Conservation (phyloP, 2,113 vertebrate genomes). For the Ammospiza nelsoni region DNA sequence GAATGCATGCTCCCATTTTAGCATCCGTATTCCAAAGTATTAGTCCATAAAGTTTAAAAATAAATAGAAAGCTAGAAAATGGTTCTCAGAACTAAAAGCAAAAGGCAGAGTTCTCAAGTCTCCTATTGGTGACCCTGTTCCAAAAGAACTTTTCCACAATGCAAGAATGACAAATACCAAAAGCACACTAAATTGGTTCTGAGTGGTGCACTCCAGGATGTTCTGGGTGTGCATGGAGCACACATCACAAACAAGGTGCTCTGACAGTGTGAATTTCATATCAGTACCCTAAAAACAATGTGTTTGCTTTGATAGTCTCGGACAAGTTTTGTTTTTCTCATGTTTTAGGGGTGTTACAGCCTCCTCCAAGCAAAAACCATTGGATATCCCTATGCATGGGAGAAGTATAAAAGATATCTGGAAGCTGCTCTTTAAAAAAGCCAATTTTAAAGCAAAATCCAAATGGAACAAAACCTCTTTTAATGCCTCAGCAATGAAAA, state of each 20-base stretch:
- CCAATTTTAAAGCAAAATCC: background rate
- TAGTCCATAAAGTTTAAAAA: background rate
- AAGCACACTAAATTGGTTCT: background rate
- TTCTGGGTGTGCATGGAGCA: background rate
- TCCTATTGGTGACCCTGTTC: background rate
- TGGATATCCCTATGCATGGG: rapidly evolving
- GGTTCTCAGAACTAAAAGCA: background rate
- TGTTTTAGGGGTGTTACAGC: background rate
- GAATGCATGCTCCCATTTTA: background rate
- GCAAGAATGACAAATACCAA: background rate
- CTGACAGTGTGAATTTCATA: background rate
- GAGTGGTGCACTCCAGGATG: background rate
- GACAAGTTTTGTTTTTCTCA: background rate
- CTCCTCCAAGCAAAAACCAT: background rate
- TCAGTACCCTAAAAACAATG: background rate
- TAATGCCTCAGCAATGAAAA: background rate
- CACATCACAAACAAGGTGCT: rapidly evolving
- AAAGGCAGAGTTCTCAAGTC: background rate
- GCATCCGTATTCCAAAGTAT: rapidly evolving
- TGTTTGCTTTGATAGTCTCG: background rate
- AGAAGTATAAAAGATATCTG: background rate
- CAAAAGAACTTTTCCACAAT: background rate
- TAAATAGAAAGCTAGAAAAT: background rate
- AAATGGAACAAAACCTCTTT: background rate
- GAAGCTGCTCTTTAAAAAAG: background rate